These are phyloP conservation scores for Baryphthengus martii DNA, from an alignment of 2,113 vertebrate genomes.

Conservation along the genomic window DNA sequence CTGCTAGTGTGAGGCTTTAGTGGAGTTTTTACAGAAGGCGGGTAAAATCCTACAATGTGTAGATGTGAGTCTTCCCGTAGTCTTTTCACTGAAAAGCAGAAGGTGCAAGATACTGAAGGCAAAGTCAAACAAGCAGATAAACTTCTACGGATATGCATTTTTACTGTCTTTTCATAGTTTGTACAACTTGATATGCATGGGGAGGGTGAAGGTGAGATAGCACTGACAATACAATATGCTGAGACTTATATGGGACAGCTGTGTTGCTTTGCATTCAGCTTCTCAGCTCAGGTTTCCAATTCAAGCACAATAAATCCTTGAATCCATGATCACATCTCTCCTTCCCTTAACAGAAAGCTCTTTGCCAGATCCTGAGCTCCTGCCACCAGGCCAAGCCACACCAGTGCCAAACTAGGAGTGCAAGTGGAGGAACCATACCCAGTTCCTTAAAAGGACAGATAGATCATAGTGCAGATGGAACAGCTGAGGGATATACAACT, in stretches of 20 bases:
- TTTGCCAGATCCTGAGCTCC: background rate
- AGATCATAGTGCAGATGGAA: slow-evolving; percentile 3
- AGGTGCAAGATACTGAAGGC: background rate
- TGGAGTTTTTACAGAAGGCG: background rate
- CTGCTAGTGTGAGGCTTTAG: background rate
- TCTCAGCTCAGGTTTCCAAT: background rate
- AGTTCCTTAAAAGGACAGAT: background rate
- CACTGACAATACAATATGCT: background rate
- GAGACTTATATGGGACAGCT: background rate
- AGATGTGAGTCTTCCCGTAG: background rate
- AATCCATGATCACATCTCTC: background rate
- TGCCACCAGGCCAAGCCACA: background rate
- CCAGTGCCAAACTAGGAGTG: background rate
- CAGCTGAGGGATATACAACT: slow-evolving; percentile 8
- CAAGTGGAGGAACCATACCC: background rate
- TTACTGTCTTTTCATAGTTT: background rate
- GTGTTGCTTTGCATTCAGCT: background rate
- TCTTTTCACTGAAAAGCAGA: background rate
- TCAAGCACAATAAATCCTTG: background rate
- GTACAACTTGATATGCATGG: background rate
- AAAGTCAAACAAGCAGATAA: background rate
- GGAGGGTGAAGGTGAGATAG: background rate
- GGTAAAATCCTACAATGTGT: background rate
- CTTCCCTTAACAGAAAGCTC: background rate
- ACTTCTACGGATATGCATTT: background rate